A percentile compares a stretch with the other conserved stretches of the same genome.
Conservation (phyloP, 2,888 invertebrate genomes). For the Pomacea canaliculata region DNA sequence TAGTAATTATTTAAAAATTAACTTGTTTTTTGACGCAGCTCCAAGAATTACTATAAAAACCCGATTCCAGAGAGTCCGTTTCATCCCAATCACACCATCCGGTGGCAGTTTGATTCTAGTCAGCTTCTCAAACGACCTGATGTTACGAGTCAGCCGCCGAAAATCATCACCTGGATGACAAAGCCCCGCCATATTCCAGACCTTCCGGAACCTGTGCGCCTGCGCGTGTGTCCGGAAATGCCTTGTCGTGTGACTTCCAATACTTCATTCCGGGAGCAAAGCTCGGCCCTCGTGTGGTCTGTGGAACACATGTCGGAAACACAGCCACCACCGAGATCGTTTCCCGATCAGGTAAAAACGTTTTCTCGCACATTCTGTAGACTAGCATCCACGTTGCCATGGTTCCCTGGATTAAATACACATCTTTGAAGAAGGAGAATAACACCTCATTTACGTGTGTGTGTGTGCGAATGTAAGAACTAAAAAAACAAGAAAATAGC, state of each 20-base stretch:
- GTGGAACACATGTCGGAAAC: background rate
- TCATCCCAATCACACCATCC: background rate
- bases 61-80: background rate
- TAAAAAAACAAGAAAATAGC: no score
- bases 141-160: background rate
- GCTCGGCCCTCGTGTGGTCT: background rate
- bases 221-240: conserved; percentile 15
- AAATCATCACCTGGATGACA: conserved; percentile 6
- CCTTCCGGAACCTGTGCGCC: background rate
- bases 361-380: no score
- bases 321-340: background rate
- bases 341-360: background rate
- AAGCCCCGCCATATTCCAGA: no score
- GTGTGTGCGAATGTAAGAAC: no score
- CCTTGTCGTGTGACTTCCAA: background rate
- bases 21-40: background rate
- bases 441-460: no score
- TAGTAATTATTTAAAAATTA: no score
- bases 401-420: no score
- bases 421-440: no score
- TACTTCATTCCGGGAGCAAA: background rate
- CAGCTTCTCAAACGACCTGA: background rate
- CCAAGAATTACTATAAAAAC: background rate
- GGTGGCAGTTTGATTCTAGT: background rate
- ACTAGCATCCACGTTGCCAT: no score